Evolutionary conservation across 2,797 vertebrate species (phyloP), one percentile per base, ranked within the genome.

Genomic region (Mus caroli): DNA sequence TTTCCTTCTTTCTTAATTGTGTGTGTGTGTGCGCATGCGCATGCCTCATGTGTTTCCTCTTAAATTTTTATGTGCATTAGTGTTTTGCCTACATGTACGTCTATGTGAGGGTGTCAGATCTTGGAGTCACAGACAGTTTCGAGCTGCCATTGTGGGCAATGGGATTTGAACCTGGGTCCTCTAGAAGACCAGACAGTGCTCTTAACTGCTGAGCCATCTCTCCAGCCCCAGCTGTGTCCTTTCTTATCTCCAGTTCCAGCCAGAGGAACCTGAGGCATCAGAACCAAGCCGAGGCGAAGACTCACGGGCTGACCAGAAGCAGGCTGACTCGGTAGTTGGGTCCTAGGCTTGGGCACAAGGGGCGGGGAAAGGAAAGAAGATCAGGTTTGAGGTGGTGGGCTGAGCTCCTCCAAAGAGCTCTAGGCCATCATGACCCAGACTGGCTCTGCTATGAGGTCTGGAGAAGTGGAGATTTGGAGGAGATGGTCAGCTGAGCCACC

Each of bases 301-400:
- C 62, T 46, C 84, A 9, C 37, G 62, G 93, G 91, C 85, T 4
- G 97, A 95, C 50, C 96, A 93, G 97, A 94, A 95, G 80, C 94
- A 88, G 89, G 67, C 95, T 11, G 93, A 97, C 92, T 97, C 96
- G 97, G 97, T 98, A 97, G 95, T 43, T 90, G 96, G 97, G 92
- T 58, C 60, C 28, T 58, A 80, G 96, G 93, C 37, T 37, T 60
- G 96, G 96, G 94, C 17, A 15, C 46, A 11, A 2, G 28, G 73
- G 85, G 90, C 43, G 40, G 88, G 71, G 15, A 43, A 3, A 28
- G 88, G 90, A 52, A 28, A 46, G 73, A 64, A 52, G 80, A 64
- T 58, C 17, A 85, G 67, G 62, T 2, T 62, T 31, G 82, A 91
- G 67, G 40, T 19, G 67, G 40, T 19, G 62, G 90, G 67, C n/a